Evolutionary conservation across 2,888 invertebrate species (phyloP).

Genomic region (Nomada goodeniana): DNA sequence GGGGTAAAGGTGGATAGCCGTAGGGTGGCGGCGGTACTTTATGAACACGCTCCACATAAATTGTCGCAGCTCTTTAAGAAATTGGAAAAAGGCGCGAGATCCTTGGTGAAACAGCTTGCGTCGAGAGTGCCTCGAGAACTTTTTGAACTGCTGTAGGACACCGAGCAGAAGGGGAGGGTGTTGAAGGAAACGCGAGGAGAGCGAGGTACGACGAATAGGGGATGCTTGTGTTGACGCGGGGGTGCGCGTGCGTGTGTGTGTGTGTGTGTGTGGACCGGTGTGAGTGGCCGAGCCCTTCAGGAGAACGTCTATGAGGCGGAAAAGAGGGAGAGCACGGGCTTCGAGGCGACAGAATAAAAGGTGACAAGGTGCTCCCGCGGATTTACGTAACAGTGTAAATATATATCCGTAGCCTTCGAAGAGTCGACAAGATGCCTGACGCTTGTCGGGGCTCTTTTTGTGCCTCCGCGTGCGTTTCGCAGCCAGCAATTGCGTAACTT

Average conservation of each 20-base stretch:
- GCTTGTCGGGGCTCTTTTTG: constrained; percentile 9
- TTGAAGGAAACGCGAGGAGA: constrained; percentile 40
- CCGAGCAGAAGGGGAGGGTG: constrained; percentile 39
- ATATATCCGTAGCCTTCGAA: constrained; percentile 28
- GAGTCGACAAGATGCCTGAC: constrained; percentile 7
- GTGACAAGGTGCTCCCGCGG: constrained; percentile 43
- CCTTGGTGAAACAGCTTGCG: constrained; percentile 82
- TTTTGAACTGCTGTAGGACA: constrained; percentile 78
- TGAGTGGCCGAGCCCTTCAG: constrained; percentile 15
- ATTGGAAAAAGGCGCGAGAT: constrained; percentile 83
- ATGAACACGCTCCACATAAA: constrained; percentile 84
- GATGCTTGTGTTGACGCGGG: neutral
- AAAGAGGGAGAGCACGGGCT: constrained; percentile 19
- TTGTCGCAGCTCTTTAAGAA: constrained; percentile 85
- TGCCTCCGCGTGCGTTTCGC: neutral
- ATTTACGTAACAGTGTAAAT: constrained; percentile 54
- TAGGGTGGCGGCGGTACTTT: constrained; percentile 78
- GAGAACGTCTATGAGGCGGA: constrained; percentile 20
- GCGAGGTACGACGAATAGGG: constrained; percentile 39
- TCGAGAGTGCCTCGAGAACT: constrained; percentile 82
- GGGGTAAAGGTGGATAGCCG: constrained; percentile 26
- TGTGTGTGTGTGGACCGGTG: neutral
- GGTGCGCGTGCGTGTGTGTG: constrained; percentile 1
- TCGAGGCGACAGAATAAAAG: constrained; percentile 49
- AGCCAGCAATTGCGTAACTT: constrained; percentile 13